Percentiles rank a stretch among this genome's conserved stretches.
phyloP scores from a whole-genome alignment of 1,140 invertebrate species.

The Aporrectodea caliginosa region DNA sequence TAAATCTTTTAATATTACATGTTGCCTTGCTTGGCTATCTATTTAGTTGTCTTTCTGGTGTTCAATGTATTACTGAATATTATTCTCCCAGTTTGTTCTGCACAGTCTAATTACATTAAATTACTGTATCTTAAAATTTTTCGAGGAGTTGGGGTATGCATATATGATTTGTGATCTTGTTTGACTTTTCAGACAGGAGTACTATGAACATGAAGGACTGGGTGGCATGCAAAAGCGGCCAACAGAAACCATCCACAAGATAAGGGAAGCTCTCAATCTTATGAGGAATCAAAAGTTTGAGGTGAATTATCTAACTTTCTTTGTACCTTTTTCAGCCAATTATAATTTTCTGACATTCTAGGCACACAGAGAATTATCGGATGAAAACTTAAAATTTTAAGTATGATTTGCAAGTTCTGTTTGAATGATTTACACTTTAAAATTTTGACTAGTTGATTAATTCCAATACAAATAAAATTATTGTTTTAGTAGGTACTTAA shows the following conservation, averaged over 20 bases:
- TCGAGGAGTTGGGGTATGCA: no score
- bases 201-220: slow-evolving; percentile 1
- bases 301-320: slow-evolving; percentile 40
- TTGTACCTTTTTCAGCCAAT: slow-evolving; percentile 8
- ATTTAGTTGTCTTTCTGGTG: no score
- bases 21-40: no score
- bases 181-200: slow-evolving; percentile 4
- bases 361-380: background rate
- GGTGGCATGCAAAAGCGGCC: slow-evolving; percentile 39
- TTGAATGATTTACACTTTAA: background rate
- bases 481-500: no score
- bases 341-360: background rate
- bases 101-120: no score
- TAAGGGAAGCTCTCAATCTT: slow-evolving; percentile 88
- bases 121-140: no score
- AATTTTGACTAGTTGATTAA: background rate
- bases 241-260: slow-evolving; percentile 67
- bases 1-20: no score
- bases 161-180: no score
- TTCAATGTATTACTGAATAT: no score
- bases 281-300: slow-evolving; percentile 92
- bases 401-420: background rate
- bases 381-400: background rate
- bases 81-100: no score
- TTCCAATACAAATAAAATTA: no score